A percentile compares a stretch with the other conserved stretches of the same genome.
These are phyloP conservation scores for Arctopsyche grandis DNA, from an alignment of 1,140 invertebrate genomes.

Conservation along the genomic window DNA sequence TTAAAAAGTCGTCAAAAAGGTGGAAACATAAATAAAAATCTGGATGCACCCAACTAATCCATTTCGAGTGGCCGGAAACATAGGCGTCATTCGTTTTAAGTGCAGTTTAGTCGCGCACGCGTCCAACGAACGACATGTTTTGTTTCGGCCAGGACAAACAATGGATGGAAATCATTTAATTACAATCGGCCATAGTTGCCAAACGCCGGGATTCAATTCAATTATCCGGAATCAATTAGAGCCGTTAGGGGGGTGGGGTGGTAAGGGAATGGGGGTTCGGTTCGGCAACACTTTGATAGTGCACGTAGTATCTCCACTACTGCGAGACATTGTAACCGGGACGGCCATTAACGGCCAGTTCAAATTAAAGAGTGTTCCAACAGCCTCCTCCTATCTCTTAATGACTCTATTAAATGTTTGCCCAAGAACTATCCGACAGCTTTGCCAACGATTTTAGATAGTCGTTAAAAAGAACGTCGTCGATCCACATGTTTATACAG, in stretches of 20 bases:
- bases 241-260: neutral
- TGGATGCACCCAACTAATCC: neutral
- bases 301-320: neutral
- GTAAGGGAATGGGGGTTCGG: neutral
- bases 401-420: conserved; percentile 31
- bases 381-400: neutral
- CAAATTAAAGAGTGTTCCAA: conserved; percentile 29
- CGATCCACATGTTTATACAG: neutral
- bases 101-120: neutral
- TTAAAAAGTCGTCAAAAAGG: too few species aligned
- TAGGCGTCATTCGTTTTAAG: conserved; percentile 21
- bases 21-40: neutral
- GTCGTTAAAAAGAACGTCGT: neutral
- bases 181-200: conserved; percentile 51
- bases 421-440: neutral
- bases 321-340: conserved; percentile 18
- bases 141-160: conserved; percentile 47
- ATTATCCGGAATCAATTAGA: conserved; percentile 55
- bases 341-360: conserved; percentile 5
- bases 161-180: conserved; percentile 55
- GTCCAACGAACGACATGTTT: conserved; percentile 31
- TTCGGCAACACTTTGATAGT: conserved; percentile 41
- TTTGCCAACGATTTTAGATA: neutral
- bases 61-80: conserved; percentile 11
- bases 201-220: conserved; percentile 54